Base-by-base conservation (phyloP, 1,140 invertebrate species). In the Meloidogyne exigua region DNA sequence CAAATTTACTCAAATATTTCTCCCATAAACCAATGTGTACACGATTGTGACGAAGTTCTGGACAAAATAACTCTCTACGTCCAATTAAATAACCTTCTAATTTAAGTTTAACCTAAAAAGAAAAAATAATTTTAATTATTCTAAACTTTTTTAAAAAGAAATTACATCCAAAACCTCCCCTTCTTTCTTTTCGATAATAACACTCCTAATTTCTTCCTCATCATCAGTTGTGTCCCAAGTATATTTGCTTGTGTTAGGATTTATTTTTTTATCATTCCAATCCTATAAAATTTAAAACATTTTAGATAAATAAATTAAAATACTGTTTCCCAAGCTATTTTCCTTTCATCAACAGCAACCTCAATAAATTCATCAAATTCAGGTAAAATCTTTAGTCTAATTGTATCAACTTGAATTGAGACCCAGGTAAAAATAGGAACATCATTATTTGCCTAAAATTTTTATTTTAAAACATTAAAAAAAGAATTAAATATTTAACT, bases 11-110 rank as follows among this genome's bases (percentile, higher is more conserved):
- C 57, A 57, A n/a, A 25, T 72, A 23, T 63, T 76, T 71, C 32
- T 57, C 21, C 75, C 75, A 76, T n/a, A 76, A 25, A 26, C 75
- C 75, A 39, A 76, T 36, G n/a, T n/a, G 44, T 25, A 76, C 68
- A 15, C 75, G 68, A 26, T 68, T 57, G 7, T 76, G 65, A 12
- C 49, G 39, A 32, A 76, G 18, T 44, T 76, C 75, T 26, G 25
- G 66, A 67, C 75, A 76, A 65, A 71, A 76, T 25, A 76, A 62
- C 21, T 76, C 75, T n/a, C 32, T 69, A 11, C 44, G 26, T 23
- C 44, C 75, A 23, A 76, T 73, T 21, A 76, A 42, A 44, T 42
- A 32, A n/a, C 75, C 75, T 36, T 76, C 75, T 28, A 76, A 64
- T 13, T 71, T 69, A 42, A 68, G 42, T 71, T 63, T 76, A 18